Evolutionary conservation across 2,797 vertebrate genomes (phyloP).

Genomic region (Galagoides demidoff): DNA sequence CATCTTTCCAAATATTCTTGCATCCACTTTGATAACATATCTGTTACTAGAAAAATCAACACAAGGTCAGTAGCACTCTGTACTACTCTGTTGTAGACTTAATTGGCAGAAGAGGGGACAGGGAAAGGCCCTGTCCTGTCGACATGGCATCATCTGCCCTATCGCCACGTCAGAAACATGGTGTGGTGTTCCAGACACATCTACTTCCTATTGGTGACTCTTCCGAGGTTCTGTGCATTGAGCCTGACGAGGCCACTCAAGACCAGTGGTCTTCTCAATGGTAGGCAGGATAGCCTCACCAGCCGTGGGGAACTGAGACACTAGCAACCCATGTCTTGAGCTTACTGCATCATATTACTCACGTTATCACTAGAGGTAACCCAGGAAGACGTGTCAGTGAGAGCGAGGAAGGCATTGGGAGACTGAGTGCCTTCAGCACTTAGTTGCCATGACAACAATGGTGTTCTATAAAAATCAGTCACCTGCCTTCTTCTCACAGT

Average conservation of each 20-base stretch:
- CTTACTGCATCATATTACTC: neutral
- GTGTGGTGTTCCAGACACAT: neutral
- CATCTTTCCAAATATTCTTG: neutral
- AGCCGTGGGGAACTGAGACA: neutral
- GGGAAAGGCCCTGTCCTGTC: neutral
- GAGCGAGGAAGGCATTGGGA: neutral
- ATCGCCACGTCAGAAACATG: neutral
- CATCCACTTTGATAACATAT: neutral
- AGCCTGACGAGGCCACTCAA: neutral
- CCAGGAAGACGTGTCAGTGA: neutral
- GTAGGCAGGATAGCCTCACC: neutral
- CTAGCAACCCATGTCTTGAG: neutral
- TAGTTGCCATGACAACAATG: constrained; percentile 12
- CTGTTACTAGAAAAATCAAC: neutral
- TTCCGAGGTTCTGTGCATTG: neutral
- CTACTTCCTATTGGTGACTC: neutral
- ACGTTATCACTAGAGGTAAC: neutral
- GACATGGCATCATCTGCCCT: no score
- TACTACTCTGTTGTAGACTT: neutral
- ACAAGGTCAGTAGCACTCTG: neutral
- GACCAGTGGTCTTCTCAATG: neutral
- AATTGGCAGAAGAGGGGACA: neutral
- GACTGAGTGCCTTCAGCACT: neutral
- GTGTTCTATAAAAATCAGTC: neutral
- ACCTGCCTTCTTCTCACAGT: neutral